Conservation (phyloP, 2,888 invertebrate genomes). For the Idaea aversata region DNA sequence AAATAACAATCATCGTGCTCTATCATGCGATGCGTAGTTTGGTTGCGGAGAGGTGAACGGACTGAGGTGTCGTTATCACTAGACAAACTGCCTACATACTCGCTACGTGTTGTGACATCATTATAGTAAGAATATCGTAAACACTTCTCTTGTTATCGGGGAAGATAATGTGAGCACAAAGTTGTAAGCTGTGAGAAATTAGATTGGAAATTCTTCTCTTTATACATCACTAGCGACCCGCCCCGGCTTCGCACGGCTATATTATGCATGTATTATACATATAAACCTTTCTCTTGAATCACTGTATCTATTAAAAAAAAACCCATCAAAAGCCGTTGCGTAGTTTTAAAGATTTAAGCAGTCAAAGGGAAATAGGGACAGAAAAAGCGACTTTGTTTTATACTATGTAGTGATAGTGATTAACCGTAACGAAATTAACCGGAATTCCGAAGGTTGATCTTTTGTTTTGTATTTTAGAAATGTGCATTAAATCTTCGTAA, state of each 20-base stretch:
- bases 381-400: too few relatives aligned
- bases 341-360: too few relatives aligned
- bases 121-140: constrained; percentile 58
- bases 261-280: too few relatives aligned
- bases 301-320: too few relatives aligned
- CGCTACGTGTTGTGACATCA: constrained; percentile 55
- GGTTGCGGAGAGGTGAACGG: constrained; percentile 64
- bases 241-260: too few relatives aligned
- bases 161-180: constrained; percentile 12
- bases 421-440: too few relatives aligned
- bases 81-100: constrained; percentile 39
- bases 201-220: background rate
- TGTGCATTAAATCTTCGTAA: background rate
- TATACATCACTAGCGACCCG: background rate
- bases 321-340: too few relatives aligned
- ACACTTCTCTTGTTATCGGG: constrained; percentile 21
- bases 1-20: constrained; percentile 51
- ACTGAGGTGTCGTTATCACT: constrained; percentile 63
- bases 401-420: too few relatives aligned
- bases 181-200: background rate
- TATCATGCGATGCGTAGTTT: constrained; percentile 53
- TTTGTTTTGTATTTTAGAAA: background rate
- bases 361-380: too few relatives aligned
- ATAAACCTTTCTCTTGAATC: too few relatives aligned
- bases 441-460: too few relatives aligned